phyloP scores from a whole-genome alignment of 2,113 vertebrate genomes.

The Oryzias melastigma region DNA sequence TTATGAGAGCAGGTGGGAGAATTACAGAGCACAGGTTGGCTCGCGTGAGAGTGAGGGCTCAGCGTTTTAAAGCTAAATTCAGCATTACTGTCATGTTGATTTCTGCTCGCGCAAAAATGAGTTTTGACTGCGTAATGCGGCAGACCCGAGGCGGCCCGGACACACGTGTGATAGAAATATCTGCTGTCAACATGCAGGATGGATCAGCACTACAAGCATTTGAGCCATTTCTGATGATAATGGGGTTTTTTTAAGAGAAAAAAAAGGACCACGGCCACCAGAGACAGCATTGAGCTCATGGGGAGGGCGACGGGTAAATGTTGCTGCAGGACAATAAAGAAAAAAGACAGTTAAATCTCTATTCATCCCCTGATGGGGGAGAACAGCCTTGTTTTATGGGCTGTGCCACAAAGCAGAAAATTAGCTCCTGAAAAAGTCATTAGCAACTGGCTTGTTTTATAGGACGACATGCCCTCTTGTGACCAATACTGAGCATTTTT shows the following conservation, averaged over 20 bases:
- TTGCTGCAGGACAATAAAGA: constrained; percentile 70
- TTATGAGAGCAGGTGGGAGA: constrained; percentile 40
- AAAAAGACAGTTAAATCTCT: constrained; percentile 81
- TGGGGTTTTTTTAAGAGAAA: constrained; percentile 11
- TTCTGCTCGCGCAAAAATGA: constrained; percentile 23
- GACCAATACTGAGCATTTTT: constrained; percentile 59
- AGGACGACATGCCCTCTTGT: constrained; percentile 67
- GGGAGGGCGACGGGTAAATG: constrained; percentile 61
- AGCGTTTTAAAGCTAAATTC: constrained; percentile 61
- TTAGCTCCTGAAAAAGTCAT: constrained; percentile 80
- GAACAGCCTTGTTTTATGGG: constrained; percentile 75
- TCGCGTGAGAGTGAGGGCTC: constrained; percentile 35
- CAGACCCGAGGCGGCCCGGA: not conserved
- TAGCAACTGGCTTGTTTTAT: constrained; percentile 76
- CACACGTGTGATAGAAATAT: not conserved
- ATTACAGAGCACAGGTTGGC: constrained; percentile 19
- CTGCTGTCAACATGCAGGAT: constrained; percentile 24
- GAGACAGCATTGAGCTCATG: constrained; percentile 45
- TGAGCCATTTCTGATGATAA: too few relatives aligned
- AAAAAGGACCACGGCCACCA: constrained; percentile 41
- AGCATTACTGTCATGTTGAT: constrained; percentile 57
- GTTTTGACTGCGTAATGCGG: constrained; percentile 21
- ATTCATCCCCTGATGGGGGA: constrained; percentile 69
- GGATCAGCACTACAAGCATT: constrained; percentile 27
- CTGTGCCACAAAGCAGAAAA: constrained; percentile 72